Conservation (phyloP, 2,797 vertebrate genomes). For the Mustela erminea region DNA sequence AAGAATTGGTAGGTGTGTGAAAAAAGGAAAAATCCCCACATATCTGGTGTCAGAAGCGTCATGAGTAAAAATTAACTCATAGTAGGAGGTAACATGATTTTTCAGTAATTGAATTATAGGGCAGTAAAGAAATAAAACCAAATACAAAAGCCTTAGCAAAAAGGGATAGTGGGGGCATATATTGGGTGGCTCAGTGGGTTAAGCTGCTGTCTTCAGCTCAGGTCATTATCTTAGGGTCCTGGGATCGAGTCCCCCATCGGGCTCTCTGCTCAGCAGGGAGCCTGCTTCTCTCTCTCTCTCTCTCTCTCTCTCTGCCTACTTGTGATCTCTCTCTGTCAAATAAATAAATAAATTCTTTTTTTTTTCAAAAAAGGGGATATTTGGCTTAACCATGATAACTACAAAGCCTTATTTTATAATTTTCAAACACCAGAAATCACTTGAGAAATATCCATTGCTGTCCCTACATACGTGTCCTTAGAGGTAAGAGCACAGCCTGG, state of each 20-base stretch:
- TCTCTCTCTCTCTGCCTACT: no score
- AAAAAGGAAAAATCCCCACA: background rate
- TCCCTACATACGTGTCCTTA: background rate
- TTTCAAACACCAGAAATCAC: background rate
- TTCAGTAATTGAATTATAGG: background rate
- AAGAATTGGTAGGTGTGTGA: background rate
- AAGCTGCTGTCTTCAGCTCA: no score
- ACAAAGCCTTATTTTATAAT: constrained; percentile 2
- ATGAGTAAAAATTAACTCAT: background rate
- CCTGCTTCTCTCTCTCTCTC: no score
- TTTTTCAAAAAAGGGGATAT: background rate
- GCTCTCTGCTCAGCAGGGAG: no score
- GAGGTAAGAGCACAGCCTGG: background rate
- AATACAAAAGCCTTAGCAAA: background rate
- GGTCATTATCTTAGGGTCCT: no score
- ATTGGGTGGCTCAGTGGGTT: no score
- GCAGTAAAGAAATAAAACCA: constrained; percentile 18
- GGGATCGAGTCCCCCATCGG: no score
- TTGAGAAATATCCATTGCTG: constrained; percentile 9
- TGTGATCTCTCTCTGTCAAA: no score
- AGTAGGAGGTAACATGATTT: background rate
- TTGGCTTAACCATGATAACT: background rate
- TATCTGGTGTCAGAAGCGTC: background rate
- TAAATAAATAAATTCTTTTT: no score
- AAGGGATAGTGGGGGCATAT: background rate